phyloP scores from a whole-genome alignment of 1,140 invertebrate genomes.

The Euura lappo region DNA sequence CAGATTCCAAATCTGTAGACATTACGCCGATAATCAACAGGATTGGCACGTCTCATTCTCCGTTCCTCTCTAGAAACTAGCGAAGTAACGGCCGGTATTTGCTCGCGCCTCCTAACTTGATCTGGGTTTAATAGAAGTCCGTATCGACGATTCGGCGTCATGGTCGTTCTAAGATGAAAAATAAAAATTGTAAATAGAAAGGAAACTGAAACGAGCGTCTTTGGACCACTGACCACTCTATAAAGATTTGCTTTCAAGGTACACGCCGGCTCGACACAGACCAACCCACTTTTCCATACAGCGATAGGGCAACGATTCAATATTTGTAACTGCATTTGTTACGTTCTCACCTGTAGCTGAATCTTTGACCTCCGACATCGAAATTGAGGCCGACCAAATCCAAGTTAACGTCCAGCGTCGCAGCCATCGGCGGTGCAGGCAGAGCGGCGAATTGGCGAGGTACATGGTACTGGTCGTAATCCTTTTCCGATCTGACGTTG shows the following conservation, averaged over 20 bases:
- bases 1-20: constrained; percentile 81
- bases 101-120: constrained; percentile 42
- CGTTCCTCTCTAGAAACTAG: constrained; percentile 38
- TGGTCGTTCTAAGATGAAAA: constrained; percentile 40
- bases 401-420: constrained; percentile 31
- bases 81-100: constrained; percentile 33
- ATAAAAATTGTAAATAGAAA: constrained; percentile 7
- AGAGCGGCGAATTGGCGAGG: constrained; percentile 36
- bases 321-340: background rate
- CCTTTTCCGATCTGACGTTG: constrained; percentile 85
- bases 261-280: no score
- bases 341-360: constrained; percentile 40
- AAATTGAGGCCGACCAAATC: constrained; percentile 22
- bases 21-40: constrained; percentile 66
- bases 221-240: no score
- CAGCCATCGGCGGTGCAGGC: constrained; percentile 25
- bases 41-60: constrained; percentile 36
- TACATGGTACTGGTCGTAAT: constrained; percentile 87
- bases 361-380: constrained; percentile 28
- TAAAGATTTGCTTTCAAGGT: no score
- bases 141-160: constrained; percentile 33
- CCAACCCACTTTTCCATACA: no score
- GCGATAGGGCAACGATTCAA: no score
- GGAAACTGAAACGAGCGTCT: no score
- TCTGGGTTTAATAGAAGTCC: constrained; percentile 38